These are phyloP conservation scores for Chamaetylas fuelleborni DNA, from an alignment of 2,113 vertebrate genomes.

Conservation along the genomic window DNA sequence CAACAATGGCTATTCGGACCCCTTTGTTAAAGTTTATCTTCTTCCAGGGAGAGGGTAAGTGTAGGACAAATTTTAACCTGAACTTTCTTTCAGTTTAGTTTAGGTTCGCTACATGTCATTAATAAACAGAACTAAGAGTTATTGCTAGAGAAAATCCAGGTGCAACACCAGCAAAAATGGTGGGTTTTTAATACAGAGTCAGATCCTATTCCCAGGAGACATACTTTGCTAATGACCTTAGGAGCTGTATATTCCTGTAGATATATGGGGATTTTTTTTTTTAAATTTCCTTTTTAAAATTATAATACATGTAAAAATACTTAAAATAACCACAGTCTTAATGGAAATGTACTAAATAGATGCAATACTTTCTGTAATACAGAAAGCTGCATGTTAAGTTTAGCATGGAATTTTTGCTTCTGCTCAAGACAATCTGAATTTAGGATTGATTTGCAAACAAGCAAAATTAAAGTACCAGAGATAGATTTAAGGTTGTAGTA, in stretches of 20 bases:
- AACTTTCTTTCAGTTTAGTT: background rate
- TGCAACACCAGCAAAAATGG: background rate
- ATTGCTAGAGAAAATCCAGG: background rate
- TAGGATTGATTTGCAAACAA: background rate
- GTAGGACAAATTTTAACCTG: background rate
- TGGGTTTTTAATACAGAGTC: background rate
- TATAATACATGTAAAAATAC: background rate
- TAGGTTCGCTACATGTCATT: background rate
- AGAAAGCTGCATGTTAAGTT: background rate
- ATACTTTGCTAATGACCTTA: background rate
- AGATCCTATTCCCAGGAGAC: background rate
- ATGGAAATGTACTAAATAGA: background rate
- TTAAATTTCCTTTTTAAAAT: background rate
- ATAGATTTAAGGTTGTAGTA: background rate
- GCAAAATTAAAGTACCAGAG: background rate
- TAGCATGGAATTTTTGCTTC: background rate
- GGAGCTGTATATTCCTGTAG: background rate
- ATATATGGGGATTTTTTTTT: background rate
- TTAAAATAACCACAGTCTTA: background rate
- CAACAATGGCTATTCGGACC: slow-evolving; percentile 96
- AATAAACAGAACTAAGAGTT: background rate
- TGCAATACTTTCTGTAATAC: background rate
- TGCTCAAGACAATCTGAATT: background rate
- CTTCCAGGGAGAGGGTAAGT: slow-evolving; percentile 98
- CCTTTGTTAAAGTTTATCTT: slow-evolving; percentile 98